Percentiles rank a stretch among this genome's conserved stretches.
These are phyloP conservation scores for Drosophila rufa DNA, from an alignment of 1,140 invertebrate genomes.

Conservation along the genomic window DNA sequence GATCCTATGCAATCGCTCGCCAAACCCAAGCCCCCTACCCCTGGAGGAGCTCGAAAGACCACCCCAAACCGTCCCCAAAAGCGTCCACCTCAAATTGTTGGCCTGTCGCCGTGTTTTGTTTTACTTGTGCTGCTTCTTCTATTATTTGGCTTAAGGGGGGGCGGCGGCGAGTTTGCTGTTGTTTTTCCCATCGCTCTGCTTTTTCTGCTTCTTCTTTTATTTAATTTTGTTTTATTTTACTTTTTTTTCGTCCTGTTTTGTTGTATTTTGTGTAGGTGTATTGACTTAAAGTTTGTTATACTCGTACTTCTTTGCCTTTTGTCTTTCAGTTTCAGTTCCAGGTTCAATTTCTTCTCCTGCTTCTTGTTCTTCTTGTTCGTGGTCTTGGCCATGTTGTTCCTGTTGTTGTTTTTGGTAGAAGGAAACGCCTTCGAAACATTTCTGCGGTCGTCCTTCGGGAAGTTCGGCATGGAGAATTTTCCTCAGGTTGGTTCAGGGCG, in stretches of 20 bases:
- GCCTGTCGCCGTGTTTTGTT: constrained; percentile 66
- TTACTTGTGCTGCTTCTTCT: constrained; percentile 62
- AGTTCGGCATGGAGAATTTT: constrained; percentile 3
- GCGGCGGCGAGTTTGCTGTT: constrained; percentile 43
- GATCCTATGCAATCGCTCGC: not conserved
- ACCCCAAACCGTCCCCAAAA: constrained; percentile 9
- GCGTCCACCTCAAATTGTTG: constrained; percentile 50
- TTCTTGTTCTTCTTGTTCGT: constrained; percentile 21
- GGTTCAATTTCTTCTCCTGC: constrained; percentile 32
- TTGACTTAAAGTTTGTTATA: constrained; percentile 81
- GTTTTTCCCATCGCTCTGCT: constrained; percentile 33
- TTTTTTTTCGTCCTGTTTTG: constrained; percentile 32
- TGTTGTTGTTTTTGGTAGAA: constrained; percentile 55
- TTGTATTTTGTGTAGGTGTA: constrained; percentile 71
- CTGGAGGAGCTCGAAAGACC: not conserved
- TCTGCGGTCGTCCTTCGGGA: constrained; percentile 49
- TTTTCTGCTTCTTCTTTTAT: constrained; percentile 38
- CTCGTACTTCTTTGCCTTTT: constrained; percentile 67
- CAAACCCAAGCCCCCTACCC: not conserved
- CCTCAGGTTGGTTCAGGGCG: constrained; percentile 42
- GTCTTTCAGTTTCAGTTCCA: constrained; percentile 48
- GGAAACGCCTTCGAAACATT: constrained; percentile 73
- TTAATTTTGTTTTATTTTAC: constrained; percentile 65
- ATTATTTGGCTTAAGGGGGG: constrained; percentile 17
- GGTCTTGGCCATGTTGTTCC: constrained; percentile 36